Base-by-base conservation (phyloP, 2,888 invertebrate species). In the Pristionchus exspectatus region DNA sequence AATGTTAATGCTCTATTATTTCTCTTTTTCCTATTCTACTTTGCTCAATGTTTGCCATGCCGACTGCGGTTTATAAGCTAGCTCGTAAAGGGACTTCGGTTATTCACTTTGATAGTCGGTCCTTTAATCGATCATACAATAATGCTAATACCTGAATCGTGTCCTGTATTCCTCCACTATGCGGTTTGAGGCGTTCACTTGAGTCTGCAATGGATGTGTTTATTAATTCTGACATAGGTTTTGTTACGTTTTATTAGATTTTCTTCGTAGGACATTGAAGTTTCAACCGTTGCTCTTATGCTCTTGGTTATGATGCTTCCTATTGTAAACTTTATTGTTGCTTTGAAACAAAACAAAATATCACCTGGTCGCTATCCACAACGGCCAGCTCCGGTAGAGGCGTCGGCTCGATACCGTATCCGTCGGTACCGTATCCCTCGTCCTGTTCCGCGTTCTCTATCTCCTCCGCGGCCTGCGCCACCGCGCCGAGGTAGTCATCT, bases 161-260 rank as follows among this genome's bases (percentile, higher is more conserved):
- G 24, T 86, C 24, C 86, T n/a, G 86, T 86, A 86, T n/a, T 86
- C 66, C 44, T 86, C 86, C 10, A 86, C 86, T 4, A 66, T 24
- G 3, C 66, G 63, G 14, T 44, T 38, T 9, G 86, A 86, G n/a
- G 86, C 86, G 66, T 86, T 66, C 66, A 86, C 86, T 38, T 50
- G 86, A 18, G 30, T 54, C 66, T 86, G 86, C 14, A 44, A 44
- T 1, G 21, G 24, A 24, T 38, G 44, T 81, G n/a, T 50, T 50
- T 27, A n/a, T n/a, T 4, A 27, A 27, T 69, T 7, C 27, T 7
- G 3, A 27, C 7, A 10, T 30, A 9, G 3, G 69, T n/a, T n/a
- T n/a, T n/a, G n/a, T n/a, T n/a, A n/a, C n/a, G 38, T 38, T 38
- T 3, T 38, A 38, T 38, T 3, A 5, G 38, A 38, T 38, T 38